A percentile compares a stretch with the other conserved stretches of the same genome.
These are phyloP conservation scores for Psylliodes chrysocephalus DNA, from an alignment of 2,888 invertebrate species.

Conservation along the genomic window DNA sequence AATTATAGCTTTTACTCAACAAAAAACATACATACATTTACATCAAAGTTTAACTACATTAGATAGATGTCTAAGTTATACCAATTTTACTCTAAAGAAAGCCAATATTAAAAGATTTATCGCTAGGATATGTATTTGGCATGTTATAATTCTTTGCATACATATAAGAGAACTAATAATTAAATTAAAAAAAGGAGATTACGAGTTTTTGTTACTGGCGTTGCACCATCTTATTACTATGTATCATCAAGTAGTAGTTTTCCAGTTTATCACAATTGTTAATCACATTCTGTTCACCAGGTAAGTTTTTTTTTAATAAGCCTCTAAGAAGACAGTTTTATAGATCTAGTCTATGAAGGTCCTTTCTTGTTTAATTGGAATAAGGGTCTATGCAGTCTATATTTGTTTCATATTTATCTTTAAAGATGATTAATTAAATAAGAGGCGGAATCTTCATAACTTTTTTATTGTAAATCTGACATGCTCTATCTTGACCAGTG, in stretches of 20 bases:
- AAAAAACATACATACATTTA: neutral
- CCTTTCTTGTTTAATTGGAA: no score
- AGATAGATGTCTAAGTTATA: neutral
- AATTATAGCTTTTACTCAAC: neutral
- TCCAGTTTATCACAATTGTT: neutral
- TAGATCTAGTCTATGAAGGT: no score
- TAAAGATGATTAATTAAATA: no score
- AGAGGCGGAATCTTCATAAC: no score
- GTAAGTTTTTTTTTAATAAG: no score
- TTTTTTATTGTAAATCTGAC: no score
- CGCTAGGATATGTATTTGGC: neutral
- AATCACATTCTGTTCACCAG: neutral
- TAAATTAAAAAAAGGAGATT: neutral
- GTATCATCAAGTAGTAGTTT: neutral
- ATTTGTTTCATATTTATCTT: no score
- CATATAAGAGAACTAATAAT: neutral
- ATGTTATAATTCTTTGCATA: neutral
- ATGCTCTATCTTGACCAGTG: no score
- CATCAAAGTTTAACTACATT: neutral
- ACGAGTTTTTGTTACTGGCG: neutral
- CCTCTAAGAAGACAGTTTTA: no score
- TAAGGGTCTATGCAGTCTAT: no score
- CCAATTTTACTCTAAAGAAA: neutral
- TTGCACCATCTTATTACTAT: neutral
- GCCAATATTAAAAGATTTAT: neutral